Evolutionary conservation across 2,888 invertebrate genomes (phyloP), one percentile per base, ranked within the genome.

Genomic region (Drosophila subsilvestris): DNA sequence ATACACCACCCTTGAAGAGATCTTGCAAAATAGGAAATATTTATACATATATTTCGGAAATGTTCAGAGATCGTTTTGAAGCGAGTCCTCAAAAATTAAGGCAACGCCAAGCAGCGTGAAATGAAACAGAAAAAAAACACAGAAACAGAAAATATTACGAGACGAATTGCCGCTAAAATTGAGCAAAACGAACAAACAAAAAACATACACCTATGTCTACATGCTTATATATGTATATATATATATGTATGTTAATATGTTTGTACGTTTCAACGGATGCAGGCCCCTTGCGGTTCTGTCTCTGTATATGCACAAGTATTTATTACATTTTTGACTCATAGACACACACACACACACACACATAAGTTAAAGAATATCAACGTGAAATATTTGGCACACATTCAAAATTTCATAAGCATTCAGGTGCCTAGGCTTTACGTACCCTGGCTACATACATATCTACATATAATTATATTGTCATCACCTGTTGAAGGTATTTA

Each of bases 361-460:
- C 37, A 37, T 37, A 37, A 37, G 37, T 37, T 7, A n/a, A 37
- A n/a, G 37, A 49, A 66, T 51, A 62, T 58, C 53, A 63, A 65
- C 76, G 65, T 63, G 63, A 81, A 84, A 84, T 84, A 84, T 84
- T 80, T 84, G 85, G 79, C 79, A 80, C 85, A 81, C 73, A 63
- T 58, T 78, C 75, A 78, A 68, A 42, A 53, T 45, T 50, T 37
- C 60, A 48, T 47, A 22, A n/a, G 22, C 25, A 37, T 14, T n/a
- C 37, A n/a, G 14, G 14, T n/a, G n/a, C 37, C 7, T 1, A 14
- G 37, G 37, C 37, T 14, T 6, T n/a, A n/a, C 7, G n/a, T n/a
- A 37, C 27, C 9, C 27, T 27, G n/a, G n/a, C n/a, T n/a, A n/a
- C n/a, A n/a, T 27, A 9, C 27, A 27, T 9, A 14, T 32, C 67